Percentiles rank a stretch among this genome's conserved stretches.
These are phyloP conservation scores for Pterois miles DNA, from an alignment of 2,797 vertebrate genomes.

Conservation along the genomic window DNA sequence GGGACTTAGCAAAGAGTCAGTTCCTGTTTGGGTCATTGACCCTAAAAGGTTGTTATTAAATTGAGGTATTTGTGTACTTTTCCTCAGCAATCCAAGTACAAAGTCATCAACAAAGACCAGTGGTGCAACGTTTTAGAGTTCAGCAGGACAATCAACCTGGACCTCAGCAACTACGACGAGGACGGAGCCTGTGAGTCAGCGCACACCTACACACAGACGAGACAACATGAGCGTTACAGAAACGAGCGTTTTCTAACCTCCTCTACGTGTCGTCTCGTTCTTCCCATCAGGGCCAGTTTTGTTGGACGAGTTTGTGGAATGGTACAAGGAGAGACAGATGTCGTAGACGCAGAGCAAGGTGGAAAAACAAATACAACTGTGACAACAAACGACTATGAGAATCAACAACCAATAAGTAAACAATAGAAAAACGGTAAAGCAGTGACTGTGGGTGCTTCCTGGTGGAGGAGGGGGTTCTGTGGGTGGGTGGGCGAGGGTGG, in stretches of 20 bases:
- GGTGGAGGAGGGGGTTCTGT: slow-evolving; percentile 57
- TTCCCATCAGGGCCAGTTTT: slow-evolving; percentile 94
- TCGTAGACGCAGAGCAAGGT: slow-evolving; percentile 87
- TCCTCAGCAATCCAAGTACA: slow-evolving; percentile 98
- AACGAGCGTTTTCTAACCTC: slow-evolving; percentile 13
- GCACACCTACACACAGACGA: neutral
- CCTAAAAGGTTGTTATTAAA: neutral
- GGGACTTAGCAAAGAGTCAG: neutral
- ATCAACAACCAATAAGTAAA: slow-evolving; percentile 79
- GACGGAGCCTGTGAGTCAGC: slow-evolving; percentile 96
- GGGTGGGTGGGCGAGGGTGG: slow-evolving; percentile 55
- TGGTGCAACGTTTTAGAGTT: slow-evolving; percentile 99
- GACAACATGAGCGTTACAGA: neutral
- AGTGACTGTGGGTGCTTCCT: slow-evolving; percentile 72
- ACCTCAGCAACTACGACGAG: slow-evolving; percentile 99
- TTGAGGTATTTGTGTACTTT: slow-evolving; percentile 15
- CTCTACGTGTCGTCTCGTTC: slow-evolving; percentile 30
- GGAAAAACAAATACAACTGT: slow-evolving; percentile 80
- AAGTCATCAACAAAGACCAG: slow-evolving; percentile 99
- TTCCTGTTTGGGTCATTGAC: neutral
- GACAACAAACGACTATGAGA: slow-evolving; percentile 88
- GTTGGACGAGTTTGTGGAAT: slow-evolving; percentile 99
- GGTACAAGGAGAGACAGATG: slow-evolving; percentile 99
- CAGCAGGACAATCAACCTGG: slow-evolving; percentile 98
- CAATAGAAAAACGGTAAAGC: slow-evolving; percentile 70